phyloP scores from a whole-genome alignment of 2,113 vertebrate species.

The Sarotherodon lohbergeri region DNA sequence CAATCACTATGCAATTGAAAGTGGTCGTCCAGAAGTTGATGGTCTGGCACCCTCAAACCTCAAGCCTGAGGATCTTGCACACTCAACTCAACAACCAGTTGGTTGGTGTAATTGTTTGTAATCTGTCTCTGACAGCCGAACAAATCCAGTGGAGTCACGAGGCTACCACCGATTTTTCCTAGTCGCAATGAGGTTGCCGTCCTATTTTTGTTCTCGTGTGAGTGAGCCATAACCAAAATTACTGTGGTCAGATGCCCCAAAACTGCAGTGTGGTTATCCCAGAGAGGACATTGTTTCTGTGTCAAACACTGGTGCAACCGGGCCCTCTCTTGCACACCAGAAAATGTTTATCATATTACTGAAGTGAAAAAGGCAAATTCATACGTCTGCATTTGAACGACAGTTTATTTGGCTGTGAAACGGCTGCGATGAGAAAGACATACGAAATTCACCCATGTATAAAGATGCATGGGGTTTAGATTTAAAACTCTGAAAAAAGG shows the following conservation, averaged over 20 bases:
- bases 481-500: background rate
- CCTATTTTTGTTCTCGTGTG: background rate
- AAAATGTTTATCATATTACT: background rate
- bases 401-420: background rate
- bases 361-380: background rate
- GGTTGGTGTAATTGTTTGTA: background rate
- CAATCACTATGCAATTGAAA: background rate
- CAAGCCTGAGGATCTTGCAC: background rate
- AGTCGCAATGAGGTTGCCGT: background rate
- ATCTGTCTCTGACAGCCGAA: background rate
- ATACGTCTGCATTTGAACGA: background rate
- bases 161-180: background rate
- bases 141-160: background rate
- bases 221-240: background rate
- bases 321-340: background rate
- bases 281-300: background rate
- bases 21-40: background rate
- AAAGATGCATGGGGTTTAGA: background rate
- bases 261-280: background rate
- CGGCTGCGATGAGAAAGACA: background rate
- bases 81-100: background rate
- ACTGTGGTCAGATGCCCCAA: background rate
- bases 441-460: accelerated
- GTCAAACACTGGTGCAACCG: background rate
- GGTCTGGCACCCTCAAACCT: background rate